These are phyloP conservation scores for Artibeus lituratus DNA, from an alignment of 2,797 vertebrate species.

Conservation along the genomic window DNA sequence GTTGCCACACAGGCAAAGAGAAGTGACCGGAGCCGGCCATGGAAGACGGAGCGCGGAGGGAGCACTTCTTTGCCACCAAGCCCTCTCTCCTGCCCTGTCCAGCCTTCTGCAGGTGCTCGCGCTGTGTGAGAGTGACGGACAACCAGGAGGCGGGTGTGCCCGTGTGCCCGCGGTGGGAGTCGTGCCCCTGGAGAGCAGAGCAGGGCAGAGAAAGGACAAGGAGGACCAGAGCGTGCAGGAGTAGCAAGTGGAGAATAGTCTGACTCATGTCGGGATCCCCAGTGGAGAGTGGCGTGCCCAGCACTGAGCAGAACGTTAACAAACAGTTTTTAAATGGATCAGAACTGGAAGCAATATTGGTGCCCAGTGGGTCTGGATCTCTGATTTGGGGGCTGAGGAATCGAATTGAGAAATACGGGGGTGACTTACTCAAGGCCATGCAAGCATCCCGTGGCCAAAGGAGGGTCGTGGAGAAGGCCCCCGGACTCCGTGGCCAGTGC, in stretches of 20 bases:
- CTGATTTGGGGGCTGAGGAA: not conserved
- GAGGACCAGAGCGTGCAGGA: not conserved
- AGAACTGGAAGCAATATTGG: not conserved
- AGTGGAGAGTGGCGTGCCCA: not conserved
- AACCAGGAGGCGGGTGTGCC: not conserved
- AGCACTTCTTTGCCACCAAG: not conserved
- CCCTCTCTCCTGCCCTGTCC: not conserved
- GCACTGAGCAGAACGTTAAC: not conserved
- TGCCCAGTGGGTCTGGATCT: not conserved
- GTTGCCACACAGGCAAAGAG: not conserved
- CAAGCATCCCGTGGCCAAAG: not conserved
- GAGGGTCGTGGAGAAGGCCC: not conserved
- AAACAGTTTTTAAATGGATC: not conserved
- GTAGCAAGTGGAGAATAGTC: not conserved
- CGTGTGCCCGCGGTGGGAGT: rapidly evolving
- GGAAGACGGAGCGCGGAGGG: not conserved
- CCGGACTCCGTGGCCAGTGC: not conserved
- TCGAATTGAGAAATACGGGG: not conserved
- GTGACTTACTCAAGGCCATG: not conserved
- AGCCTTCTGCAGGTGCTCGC: not conserved
- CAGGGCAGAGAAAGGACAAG: not conserved
- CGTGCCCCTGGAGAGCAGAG: not conserved
- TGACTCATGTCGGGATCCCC: not conserved
- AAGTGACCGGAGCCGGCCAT: not conserved
- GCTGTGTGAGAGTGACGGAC: not conserved